A percentile compares a stretch with the other conserved stretches of the same genome.
Evolutionary conservation across 2,888 invertebrate genomes (phyloP).

Genomic region (Phasia obesa): DNA sequence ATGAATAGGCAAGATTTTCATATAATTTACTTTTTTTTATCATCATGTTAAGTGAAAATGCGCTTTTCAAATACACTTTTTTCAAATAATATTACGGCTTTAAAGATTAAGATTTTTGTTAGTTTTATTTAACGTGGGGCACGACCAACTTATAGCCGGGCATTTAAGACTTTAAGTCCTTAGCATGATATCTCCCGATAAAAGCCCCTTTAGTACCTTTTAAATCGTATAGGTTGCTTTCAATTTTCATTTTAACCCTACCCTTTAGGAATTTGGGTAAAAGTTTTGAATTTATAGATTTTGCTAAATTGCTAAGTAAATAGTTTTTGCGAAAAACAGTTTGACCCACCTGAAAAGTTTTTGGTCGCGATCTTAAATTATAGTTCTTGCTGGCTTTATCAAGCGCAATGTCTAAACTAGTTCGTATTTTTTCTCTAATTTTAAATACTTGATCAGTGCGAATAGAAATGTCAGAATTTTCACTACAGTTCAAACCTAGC

Average conservation of each 20-base stretch:
- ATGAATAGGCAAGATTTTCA: too few species aligned
- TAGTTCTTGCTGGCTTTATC: background rate
- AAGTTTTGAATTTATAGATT: background rate
- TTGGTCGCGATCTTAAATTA: background rate
- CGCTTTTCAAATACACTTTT: too few species aligned
- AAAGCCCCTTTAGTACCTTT: background rate
- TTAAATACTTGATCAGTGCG: too few species aligned
- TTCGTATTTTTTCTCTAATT: background rate
- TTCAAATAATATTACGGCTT: too few species aligned
- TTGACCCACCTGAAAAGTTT: background rate
- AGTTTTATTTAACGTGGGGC: background rate
- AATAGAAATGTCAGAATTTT: too few species aligned
- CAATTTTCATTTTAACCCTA: background rate
- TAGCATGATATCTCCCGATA: background rate
- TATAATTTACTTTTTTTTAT: too few species aligned
- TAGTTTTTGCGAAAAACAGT: slow-evolving; percentile 3
- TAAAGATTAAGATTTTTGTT: too few species aligned
- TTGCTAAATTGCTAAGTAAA: background rate
- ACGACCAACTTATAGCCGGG: slow-evolving; percentile 2
- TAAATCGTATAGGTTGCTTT: background rate
- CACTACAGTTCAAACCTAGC: too few species aligned
- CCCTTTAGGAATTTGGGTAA: background rate
- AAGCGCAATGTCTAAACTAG: background rate
- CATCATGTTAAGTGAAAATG: too few species aligned
- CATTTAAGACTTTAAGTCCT: background rate